These are phyloP conservation scores for Enteromius viviparus DNA, from an alignment of 2,797 vertebrate genomes.

Conservation along the genomic window DNA sequence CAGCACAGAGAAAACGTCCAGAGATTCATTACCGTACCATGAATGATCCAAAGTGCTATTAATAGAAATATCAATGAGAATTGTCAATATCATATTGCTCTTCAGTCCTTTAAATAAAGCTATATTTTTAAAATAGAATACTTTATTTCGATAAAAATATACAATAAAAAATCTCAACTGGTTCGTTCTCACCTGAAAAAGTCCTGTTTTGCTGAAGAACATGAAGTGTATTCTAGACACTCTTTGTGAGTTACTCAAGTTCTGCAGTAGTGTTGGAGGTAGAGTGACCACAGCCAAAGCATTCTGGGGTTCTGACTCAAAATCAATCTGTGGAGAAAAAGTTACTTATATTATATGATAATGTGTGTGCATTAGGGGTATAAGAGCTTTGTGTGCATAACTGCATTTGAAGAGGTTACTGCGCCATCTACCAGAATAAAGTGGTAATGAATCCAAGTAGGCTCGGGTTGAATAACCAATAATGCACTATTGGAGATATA, in stretches of 20 bases:
- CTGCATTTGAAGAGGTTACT: background rate
- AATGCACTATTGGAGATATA: background rate
- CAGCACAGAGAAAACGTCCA: constrained; percentile 18
- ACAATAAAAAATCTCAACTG: background rate
- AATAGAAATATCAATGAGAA: constrained; percentile 46
- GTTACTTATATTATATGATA: background rate
- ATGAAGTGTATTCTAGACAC: constrained; percentile 91
- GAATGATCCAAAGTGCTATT: constrained; percentile 54
- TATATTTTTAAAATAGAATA: background rate
- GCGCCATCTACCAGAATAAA: constrained; percentile 7
- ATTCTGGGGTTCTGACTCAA: constrained; percentile 76
- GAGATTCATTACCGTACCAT: constrained; percentile 53
- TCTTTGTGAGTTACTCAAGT: constrained; percentile 76
- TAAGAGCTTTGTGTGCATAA: background rate
- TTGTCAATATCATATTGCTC: constrained; percentile 4
- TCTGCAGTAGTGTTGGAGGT: constrained; percentile 83
- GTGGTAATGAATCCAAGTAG: background rate
- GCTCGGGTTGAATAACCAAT: background rate
- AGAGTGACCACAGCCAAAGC: constrained; percentile 85
- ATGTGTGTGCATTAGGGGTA: background rate
- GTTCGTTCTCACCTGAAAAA: constrained; percentile 84
- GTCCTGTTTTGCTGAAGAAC: constrained; percentile 92
- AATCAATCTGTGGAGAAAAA: constrained; percentile 80
- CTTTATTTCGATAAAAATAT: background rate
- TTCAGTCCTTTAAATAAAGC: background rate